Evolutionary conservation across 2,888 invertebrate species (phyloP).

Genomic region (Spisula subtruncata): DNA sequence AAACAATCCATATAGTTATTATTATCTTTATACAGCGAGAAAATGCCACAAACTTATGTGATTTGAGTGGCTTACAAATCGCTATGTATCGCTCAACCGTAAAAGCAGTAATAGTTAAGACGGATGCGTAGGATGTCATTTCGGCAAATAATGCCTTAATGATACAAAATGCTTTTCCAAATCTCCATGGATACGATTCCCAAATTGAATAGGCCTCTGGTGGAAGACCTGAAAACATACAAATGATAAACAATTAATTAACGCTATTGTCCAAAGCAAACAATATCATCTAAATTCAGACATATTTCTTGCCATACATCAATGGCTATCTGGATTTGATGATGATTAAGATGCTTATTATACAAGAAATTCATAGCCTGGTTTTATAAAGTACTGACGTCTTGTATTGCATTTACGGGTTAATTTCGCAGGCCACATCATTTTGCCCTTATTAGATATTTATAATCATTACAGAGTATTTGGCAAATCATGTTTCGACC

Average conservation of each 20-base stretch:
- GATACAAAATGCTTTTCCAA: conserved; percentile 88
- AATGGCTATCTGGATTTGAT: not conserved
- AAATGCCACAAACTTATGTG: conserved; percentile 94
- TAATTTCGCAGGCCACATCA: not conserved
- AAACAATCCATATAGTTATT: conserved; percentile 94
- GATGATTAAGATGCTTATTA: not conserved
- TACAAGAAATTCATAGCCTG: not conserved
- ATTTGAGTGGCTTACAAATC: conserved; percentile 95
- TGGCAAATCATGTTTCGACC: too few species aligned
- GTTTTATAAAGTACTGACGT: not conserved
- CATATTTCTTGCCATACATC: not conserved
- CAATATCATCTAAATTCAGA: not conserved
- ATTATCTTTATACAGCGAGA: conserved; percentile 94
- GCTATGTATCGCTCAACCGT: conserved; percentile 95
- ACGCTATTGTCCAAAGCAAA: not conserved
- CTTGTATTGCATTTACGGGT: not conserved
- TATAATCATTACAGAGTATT: too few species aligned
- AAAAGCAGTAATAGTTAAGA: conserved; percentile 96
- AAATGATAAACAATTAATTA: not conserved
- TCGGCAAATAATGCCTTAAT: conserved; percentile 88
- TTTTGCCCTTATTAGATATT: too few species aligned
- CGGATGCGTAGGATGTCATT: conserved; percentile 95
- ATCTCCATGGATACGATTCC: conserved; percentile 88
- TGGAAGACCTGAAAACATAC: conserved; percentile 87
- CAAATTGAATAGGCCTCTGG: conserved; percentile 88